Percentiles rank a stretch among this genome's conserved stretches.
Evolutionary conservation across 2,888 invertebrate species (phyloP).

Genomic region (Unio pictorum): DNA sequence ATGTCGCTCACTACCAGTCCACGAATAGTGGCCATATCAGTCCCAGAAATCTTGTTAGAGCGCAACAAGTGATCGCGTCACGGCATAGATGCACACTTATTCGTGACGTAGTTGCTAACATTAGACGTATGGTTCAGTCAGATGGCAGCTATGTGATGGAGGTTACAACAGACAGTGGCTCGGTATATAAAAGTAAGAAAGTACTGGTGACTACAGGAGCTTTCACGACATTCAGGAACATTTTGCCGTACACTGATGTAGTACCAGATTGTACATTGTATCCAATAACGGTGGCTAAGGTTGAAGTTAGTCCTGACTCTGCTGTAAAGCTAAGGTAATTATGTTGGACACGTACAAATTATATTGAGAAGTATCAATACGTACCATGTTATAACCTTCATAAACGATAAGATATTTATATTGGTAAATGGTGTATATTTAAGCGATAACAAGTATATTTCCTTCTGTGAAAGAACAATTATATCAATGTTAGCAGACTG

Average conservation of each 20-base stretch:
- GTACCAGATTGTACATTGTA: constrained; percentile 7
- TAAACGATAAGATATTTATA: too few relatives aligned
- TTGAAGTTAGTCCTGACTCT: constrained; percentile 17
- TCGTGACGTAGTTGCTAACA: constrained; percentile 24
- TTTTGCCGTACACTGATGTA: constrained; percentile 15
- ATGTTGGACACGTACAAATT: not conserved
- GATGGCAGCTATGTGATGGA: constrained; percentile 9
- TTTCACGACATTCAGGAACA: constrained; percentile 22
- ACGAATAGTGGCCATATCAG: constrained; percentile 31
- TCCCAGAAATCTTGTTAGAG: constrained; percentile 33
- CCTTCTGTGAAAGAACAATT: too few relatives aligned
- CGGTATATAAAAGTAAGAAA: constrained; percentile 11
- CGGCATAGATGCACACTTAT: constrained; percentile 30
- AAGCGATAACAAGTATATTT: too few relatives aligned
- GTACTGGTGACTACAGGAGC: constrained; percentile 36
- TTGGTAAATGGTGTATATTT: too few relatives aligned
- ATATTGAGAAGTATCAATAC: too few relatives aligned
- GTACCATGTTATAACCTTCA: too few relatives aligned
- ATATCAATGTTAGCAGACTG: too few relatives aligned
- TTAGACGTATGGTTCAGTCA: constrained; percentile 1
- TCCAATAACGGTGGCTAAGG: constrained; percentile 30
- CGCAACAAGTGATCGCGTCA: constrained; percentile 31
- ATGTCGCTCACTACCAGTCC: constrained; percentile 17
- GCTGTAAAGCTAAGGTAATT: constrained; percentile 26
- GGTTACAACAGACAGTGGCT: constrained; percentile 22